Percentiles rank a stretch among this genome's conserved stretches.
These are phyloP conservation scores for Burhinus bistriatus DNA, from an alignment of 2,113 vertebrate species.

Conservation along the genomic window DNA sequence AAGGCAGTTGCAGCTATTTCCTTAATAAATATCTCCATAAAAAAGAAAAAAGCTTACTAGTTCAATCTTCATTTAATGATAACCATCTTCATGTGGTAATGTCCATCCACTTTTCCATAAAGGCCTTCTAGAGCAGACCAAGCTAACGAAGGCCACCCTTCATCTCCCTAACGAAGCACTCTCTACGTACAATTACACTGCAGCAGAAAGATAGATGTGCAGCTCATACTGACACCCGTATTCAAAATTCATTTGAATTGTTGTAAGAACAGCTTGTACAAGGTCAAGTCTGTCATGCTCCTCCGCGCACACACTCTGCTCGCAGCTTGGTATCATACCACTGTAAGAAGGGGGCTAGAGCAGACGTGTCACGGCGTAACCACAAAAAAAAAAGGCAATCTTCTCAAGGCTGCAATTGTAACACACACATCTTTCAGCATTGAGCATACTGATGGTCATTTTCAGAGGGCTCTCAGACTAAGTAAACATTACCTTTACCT, in stretches of 20 bases:
- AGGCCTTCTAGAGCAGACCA: neutral
- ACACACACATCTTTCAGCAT: neutral
- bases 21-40: neutral
- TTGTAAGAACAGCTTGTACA: neutral
- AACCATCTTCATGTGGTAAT: rapidly evolving
- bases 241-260: neutral
- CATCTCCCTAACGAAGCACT: neutral
- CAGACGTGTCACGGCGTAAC: neutral
- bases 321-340: neutral
- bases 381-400: neutral
- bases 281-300: neutral
- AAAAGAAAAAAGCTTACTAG: neutral
- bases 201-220: neutral
- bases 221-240: neutral
- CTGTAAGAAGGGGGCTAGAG: neutral
- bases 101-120: neutral
- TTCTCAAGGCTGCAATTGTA: neutral
- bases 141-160: neutral
- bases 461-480: neutral
- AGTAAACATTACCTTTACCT: neutral
- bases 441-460: neutral
- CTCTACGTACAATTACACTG: rapidly evolving
- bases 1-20: neutral
- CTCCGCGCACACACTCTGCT: neutral
- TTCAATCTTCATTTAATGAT: neutral